Evolutionary conservation across 1,140 invertebrate species (phyloP), one percentile per base, ranked within the genome.

Genomic region (Drosophila murphyi): DNA sequence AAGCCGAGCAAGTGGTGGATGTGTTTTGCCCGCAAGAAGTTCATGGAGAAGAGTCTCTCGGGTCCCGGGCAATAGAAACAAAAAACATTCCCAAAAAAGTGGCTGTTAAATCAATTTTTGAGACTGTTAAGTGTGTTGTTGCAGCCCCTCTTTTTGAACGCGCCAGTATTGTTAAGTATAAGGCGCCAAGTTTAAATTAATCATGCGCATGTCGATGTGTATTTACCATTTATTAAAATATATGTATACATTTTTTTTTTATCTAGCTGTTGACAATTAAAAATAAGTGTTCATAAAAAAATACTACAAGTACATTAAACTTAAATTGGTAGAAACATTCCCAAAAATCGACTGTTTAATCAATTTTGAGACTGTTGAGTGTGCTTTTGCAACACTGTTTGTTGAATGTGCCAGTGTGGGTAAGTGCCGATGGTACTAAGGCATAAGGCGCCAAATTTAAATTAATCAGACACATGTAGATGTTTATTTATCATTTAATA

Each of bases 1-100:
- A 98, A 98, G 91, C 98, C 99, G 5, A 98, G 97, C 88, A 99
- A 99, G 94, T 99, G 99, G 99, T 99, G 99, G 99, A 93, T 99
- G 29, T 99, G 98, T 91, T 99, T 99, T 94, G 96, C 98, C 7
- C 99, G 99, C 92, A 98, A 98, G 94, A 99, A 98, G 94, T 99
- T 99, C 90, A 99, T 99, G 98, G 99, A 99, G 91, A 99, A 99
- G 92, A 98, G 97, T 35, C 93, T 99, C 1, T 80, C 91, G 3
- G 88, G 82, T 8, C 88, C 91, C 5, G 90, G 83, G 5, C 75
- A 81, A 56, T 89, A 63, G 10, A 56, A 20, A 20, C 20, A 20
- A 20, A 20, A 1, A n/a, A 8, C 2, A 47, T 37, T 61, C 32
- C 6, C 10, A 69, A 7, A 35, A 29, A 20, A 20, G 5, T 47